Percentiles rank a stretch among this genome's conserved stretches.
phyloP scores from a whole-genome alignment of 2,888 invertebrate species.

The Eupithecia inturbata region DNA sequence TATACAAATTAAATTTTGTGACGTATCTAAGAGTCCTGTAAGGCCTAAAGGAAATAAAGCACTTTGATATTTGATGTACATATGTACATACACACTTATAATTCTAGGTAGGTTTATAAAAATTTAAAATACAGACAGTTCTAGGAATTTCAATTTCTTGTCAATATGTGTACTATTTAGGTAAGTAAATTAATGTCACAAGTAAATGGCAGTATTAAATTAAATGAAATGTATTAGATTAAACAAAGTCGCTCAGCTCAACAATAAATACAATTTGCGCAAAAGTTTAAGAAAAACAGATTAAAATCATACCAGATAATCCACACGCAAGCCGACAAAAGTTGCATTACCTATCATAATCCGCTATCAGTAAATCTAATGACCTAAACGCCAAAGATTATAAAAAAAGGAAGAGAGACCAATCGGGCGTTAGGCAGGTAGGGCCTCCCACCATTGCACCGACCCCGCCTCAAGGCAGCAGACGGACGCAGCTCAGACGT shows the following conservation, averaged over 20 bases:
- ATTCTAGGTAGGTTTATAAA: too few species aligned
- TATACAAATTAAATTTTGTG: too few species aligned
- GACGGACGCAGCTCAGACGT: conserved; percentile 64
- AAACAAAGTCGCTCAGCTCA: background rate
- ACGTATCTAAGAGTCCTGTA: too few species aligned
- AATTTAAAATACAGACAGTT: too few species aligned
- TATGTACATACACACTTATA: too few species aligned
- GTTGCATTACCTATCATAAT: conserved; percentile 43
- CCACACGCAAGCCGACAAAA: conserved; percentile 32
- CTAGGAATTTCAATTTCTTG: too few species aligned
- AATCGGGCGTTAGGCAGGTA: conserved; percentile 75
- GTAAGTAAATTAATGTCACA: too few species aligned
- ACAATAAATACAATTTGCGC: conserved; percentile 17
- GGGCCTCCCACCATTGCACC: conserved; percentile 73
- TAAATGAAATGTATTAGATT: background rate
- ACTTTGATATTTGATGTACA: too few species aligned
- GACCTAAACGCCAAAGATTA: conserved; percentile 59
- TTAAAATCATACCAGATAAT: conserved; percentile 28
- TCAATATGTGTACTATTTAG: too few species aligned
- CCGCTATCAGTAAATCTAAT: conserved; percentile 58
- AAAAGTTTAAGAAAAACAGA: conserved; percentile 23
- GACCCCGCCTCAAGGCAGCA: conserved; percentile 71
- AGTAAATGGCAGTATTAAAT: too few species aligned
- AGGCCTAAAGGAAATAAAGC: too few species aligned
- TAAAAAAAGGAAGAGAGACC: conserved; percentile 62